A percentile compares a stretch with the other conserved stretches of the same genome.
Conservation (phyloP, 2,888 invertebrate genomes). For the Nephrotoma appendiculata region DNA sequence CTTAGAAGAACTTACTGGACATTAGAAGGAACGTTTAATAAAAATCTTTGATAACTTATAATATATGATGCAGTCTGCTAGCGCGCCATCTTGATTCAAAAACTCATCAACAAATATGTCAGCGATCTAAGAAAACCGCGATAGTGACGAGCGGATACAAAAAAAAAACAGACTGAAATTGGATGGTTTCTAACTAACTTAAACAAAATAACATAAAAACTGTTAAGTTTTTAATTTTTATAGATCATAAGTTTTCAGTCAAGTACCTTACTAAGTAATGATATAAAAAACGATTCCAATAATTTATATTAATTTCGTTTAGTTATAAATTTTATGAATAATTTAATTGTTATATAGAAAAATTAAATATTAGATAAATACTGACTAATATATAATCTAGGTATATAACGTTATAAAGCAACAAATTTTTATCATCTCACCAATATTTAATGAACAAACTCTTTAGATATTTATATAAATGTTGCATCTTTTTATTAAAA, state of each 20-base stretch:
- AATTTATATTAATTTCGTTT: neutral
- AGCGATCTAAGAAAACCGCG: neutral
- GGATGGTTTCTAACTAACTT: neutral
- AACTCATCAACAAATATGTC: neutral
- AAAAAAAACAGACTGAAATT: neutral
- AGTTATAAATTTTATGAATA: neutral
- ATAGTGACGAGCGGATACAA: neutral
- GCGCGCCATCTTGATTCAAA: neutral
- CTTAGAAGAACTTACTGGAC: too few relatives aligned
- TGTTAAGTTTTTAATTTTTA: neutral
- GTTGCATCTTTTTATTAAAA: neutral
- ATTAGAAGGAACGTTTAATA: too few relatives aligned
- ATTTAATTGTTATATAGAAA: neutral
- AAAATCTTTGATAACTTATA: too few relatives aligned
- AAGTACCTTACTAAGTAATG: neutral
- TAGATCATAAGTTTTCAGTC: neutral
- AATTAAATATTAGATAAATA: neutral
- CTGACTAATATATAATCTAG: neutral
- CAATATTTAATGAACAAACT: neutral
- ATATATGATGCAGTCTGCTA: too few relatives aligned
- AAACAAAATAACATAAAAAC: neutral
- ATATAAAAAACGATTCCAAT: neutral
- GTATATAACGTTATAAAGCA: neutral
- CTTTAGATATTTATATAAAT: neutral
- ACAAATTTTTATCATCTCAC: neutral